Evolutionary conservation across 2,888 invertebrate species (phyloP), one percentile per base, ranked within the genome.

Genomic region (Netelia fuscicornis): DNA sequence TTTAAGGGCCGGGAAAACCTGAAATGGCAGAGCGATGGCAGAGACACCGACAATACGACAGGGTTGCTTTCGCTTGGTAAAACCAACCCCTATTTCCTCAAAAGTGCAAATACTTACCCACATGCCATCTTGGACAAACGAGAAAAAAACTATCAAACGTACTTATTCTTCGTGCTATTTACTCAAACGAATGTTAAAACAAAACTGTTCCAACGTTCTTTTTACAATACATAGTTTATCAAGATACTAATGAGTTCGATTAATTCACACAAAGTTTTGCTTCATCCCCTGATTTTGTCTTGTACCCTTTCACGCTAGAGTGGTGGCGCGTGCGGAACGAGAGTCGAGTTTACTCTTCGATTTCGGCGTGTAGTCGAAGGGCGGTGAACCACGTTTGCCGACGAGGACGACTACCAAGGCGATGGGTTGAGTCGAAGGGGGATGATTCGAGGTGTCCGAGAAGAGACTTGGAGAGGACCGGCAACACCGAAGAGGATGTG

Each of bases 331-430:
- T 84, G 80, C 65, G 44, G 52, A 52, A 30, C 68, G 75, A 70
- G 65, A 72, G 81, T 83, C 81, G 77, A 81, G 84, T 85, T 83
- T 86, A 72, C 83, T 81, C 80, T 81, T 84, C 82, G 82, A 84
- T 85, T 83, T 77, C 30, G 72, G 71, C 23, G 87, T 86, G 84
- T 84, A 64, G 84, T 67, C 82, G 78, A 79, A 68, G 82, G 81
- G 83, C 80, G 86, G 87, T 85, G 86, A 86, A 88, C 86, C 86
- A 82, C 85, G 84, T 72, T 64, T 78, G 80, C 30, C 75, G 78
- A 81, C 67, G 79, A 56, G 23, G 64, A 78, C 65, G 83, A 71
- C 68, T 67, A 79, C 80, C 70, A 76, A 60, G 80, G 42, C 56
- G 77, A 74, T 70, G 83, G 74, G 80, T 79, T 74, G 84, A 77